A percentile compares a stretch with the other conserved stretches of the same genome.
These are phyloP conservation scores for Osmoderma eremita DNA, from an alignment of 2,888 invertebrate species.

Conservation along the genomic window DNA sequence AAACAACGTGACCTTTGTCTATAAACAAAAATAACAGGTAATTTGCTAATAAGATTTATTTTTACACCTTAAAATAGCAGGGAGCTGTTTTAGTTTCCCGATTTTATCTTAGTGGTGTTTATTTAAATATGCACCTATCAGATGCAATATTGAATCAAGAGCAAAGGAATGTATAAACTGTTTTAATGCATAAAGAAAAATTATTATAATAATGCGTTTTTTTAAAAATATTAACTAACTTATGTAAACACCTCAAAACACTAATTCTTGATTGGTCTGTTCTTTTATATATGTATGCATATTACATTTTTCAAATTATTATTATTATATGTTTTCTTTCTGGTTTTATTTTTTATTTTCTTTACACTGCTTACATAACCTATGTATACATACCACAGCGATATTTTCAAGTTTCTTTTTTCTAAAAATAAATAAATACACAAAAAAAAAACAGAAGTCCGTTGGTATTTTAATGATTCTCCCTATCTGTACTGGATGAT, in stretches of 20 bases:
- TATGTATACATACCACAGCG: background rate
- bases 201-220: constrained; percentile 11
- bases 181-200: constrained; percentile 5
- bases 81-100: background rate
- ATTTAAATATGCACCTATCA: background rate
- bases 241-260: constrained; percentile 33
- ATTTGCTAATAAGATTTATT: no score
- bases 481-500: no score
- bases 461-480: background rate
- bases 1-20: no score
- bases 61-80: constrained; percentile 10
- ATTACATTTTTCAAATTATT: background rate
- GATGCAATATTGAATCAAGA: background rate
- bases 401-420: background rate
- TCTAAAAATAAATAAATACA: constrained; percentile 24
- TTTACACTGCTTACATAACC: constrained; percentile 9
- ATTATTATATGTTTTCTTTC: background rate
- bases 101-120: background rate
- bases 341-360: background rate
- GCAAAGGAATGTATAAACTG: constrained; percentile 5
- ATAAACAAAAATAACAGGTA: no score
- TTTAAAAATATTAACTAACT: constrained; percentile 8
- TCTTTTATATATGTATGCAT: no score
- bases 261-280: constrained; percentile 34
- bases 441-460: constrained; percentile 19